Evolutionary conservation across 2,888 invertebrate genomes (phyloP).

Genomic region (Diplazon laetatorius): DNA sequence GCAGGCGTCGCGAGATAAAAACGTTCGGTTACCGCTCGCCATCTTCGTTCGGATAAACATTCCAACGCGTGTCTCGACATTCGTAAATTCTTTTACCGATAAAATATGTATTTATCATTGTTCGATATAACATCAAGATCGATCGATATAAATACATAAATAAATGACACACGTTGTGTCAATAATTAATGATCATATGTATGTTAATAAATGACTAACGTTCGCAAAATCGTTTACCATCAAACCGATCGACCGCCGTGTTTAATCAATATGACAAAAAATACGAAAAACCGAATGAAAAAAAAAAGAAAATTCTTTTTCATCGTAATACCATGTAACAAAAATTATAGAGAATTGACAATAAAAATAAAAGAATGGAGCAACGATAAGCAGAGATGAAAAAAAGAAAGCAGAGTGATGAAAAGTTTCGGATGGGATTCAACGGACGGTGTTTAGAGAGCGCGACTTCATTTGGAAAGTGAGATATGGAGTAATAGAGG

Average conservation of each 20-base stretch:
- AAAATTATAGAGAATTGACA: constrained; percentile 27
- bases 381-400: constrained; percentile 39
- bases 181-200: no score
- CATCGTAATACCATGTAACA: constrained; percentile 48
- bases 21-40: constrained; percentile 43
- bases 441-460: constrained; percentile 18
- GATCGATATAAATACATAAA: no score
- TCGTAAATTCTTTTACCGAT: constrained; percentile 4
- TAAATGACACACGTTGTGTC: no score
- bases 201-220: no score
- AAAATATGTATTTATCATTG: no score
- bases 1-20: constrained; percentile 24
- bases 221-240: constrained; percentile 65
- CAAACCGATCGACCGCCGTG: constrained; percentile 69
- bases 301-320: constrained; percentile 42
- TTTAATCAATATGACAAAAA: background rate
- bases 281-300: background rate
- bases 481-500: constrained; percentile 30
- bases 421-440: constrained; percentile 8
- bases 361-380: constrained; percentile 50
- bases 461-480: constrained; percentile 47
- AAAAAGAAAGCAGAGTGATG: constrained; percentile 4
- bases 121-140: no score
- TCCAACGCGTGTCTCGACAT: constrained; percentile 2
- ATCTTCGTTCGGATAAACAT: constrained; percentile 31